These are phyloP conservation scores for Zonotrichia leucophrys DNA, from an alignment of 2,113 vertebrate genomes.

Conservation along the genomic window DNA sequence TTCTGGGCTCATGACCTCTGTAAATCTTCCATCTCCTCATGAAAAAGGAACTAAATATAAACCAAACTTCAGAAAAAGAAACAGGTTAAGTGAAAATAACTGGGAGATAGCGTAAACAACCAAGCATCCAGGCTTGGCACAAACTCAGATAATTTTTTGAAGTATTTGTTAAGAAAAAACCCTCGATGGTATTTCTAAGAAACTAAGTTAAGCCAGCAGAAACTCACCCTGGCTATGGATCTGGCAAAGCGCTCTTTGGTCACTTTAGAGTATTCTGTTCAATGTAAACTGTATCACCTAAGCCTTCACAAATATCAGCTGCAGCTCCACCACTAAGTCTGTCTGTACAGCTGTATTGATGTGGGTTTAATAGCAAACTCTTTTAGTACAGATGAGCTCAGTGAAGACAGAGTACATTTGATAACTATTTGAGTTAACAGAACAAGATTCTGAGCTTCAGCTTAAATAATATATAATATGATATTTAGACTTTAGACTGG, in stretches of 20 bases:
- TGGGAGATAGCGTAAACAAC: background rate
- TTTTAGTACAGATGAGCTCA: background rate
- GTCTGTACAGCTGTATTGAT: rapidly evolving
- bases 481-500: background rate
- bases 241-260: background rate
- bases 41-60: background rate
- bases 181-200: background rate
- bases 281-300: background rate
- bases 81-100: background rate
- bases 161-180: background rate
- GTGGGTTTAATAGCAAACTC: background rate
- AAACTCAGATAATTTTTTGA: background rate
- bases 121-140: background rate
- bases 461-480: background rate
- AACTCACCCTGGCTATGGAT: background rate
- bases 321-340: background rate
- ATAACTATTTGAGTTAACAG: background rate
- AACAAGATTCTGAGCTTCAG: background rate
- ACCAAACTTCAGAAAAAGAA: background rate
- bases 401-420: background rate
- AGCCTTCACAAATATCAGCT: background rate
- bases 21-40: background rate
- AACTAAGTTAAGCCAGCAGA: background rate
- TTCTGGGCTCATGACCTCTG: background rate
- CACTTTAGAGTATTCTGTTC: background rate